These are phyloP conservation scores for Operophtera brumata DNA, from an alignment of 2,888 invertebrate genomes.

Conservation along the genomic window DNA sequence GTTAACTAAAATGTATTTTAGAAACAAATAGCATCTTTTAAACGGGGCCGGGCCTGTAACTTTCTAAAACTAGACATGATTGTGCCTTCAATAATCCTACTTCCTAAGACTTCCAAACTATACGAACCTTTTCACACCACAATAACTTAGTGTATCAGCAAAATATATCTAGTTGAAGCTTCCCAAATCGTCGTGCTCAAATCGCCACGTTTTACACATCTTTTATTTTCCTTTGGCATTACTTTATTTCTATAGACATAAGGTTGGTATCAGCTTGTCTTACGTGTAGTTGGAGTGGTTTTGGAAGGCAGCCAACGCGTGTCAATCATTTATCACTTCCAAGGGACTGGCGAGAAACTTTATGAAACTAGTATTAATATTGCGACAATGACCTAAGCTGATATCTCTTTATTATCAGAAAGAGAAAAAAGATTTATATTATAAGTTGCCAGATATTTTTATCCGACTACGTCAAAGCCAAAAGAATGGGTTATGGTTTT, in stretches of 20 bases:
- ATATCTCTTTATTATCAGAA: not conserved
- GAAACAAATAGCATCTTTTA: too few relatives aligned
- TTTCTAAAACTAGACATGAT: too few relatives aligned
- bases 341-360: slow-evolving; percentile 13
- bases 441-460: not conserved
- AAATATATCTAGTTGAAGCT: not conserved
- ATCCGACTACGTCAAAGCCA: too few relatives aligned
- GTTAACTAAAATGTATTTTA: too few relatives aligned
- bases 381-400: slow-evolving; percentile 12
- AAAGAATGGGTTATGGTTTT: too few relatives aligned
- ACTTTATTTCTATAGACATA: not conserved
- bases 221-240: not conserved
- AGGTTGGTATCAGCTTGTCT: slow-evolving; percentile 8
- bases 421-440: not conserved
- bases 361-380: slow-evolving; percentile 25
- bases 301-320: slow-evolving; percentile 35
- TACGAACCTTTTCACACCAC: slow-evolving; percentile 7
- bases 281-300: slow-evolving; percentile 9
- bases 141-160: slow-evolving; percentile 14
- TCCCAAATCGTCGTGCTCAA: slow-evolving; percentile 15
- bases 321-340: slow-evolving; percentile 38
- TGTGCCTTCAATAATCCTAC: not conserved
- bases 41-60: too few relatives aligned
- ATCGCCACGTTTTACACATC: slow-evolving; percentile 14
- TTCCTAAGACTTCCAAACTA: slow-evolving; percentile 1